Conservation (phyloP, 2,888 invertebrate species). For the Hyposoter dolosus region DNA sequence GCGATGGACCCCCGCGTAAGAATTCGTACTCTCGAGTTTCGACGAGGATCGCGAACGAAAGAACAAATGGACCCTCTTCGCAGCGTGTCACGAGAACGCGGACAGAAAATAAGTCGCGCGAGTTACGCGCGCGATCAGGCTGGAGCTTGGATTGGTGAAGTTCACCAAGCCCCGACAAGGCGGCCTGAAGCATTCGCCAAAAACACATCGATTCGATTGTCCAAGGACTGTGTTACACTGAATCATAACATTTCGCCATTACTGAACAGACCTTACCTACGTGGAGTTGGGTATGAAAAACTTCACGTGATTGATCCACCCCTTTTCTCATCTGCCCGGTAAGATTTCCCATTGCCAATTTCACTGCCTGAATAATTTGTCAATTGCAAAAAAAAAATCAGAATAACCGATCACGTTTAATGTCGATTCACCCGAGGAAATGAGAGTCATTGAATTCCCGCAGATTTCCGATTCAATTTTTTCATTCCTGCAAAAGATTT, state of each 20-base stretch:
- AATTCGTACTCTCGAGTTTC: conserved; percentile 61
- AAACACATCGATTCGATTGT: conserved; percentile 11
- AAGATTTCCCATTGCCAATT: neutral
- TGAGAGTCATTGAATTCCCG: neutral
- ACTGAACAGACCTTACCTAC: neutral
- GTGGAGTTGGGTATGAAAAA: neutral
- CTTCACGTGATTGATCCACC: neutral
- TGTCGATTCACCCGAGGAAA: too few species aligned
- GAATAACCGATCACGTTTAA: neutral
- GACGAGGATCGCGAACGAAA: conserved; percentile 38
- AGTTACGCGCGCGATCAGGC: conserved; percentile 11
- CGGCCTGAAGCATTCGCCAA: conserved; percentile 6
- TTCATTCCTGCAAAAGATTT: neutral
- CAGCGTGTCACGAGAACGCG: conserved; percentile 31
- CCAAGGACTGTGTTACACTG: neutral
- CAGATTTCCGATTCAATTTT: neutral
- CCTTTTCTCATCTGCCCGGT: neutral
- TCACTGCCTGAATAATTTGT: neutral
- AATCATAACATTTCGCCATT: neutral
- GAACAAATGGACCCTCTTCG: conserved; percentile 56
- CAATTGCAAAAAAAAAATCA: neutral
- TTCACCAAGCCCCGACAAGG: too few species aligned
- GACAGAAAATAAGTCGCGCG: conserved; percentile 41
- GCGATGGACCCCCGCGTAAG: conserved; percentile 65
- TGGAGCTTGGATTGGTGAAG: conserved; percentile 19